Conservation (phyloP, 2,113 vertebrate species). For the Onychostoma macrolepis region DNA sequence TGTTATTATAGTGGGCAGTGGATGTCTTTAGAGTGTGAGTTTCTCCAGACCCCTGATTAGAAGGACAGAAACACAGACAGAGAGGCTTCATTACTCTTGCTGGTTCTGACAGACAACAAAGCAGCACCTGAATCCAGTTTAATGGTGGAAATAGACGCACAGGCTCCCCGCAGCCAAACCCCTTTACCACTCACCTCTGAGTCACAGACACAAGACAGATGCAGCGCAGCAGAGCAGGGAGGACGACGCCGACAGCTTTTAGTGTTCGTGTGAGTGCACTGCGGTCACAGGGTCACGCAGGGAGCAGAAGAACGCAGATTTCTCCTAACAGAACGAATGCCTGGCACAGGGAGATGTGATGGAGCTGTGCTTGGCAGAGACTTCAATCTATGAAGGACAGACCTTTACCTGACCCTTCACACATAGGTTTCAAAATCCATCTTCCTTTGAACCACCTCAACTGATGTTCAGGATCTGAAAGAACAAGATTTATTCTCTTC, state of each 20-base stretch:
- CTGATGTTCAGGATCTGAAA: background rate
- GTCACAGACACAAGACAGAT: slow-evolving; percentile 71
- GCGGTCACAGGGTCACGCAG: slow-evolving; percentile 64
- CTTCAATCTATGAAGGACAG: slow-evolving; percentile 1
- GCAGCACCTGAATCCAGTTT: slow-evolving; percentile 74
- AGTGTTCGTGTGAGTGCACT: slow-evolving; percentile 56
- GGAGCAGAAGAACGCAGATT: slow-evolving; percentile 64
- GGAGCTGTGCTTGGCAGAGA: slow-evolving; percentile 8
- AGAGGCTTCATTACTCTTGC: slow-evolving; percentile 68
- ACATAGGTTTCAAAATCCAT: slow-evolving; percentile 13
- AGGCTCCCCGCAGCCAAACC: slow-evolving; percentile 61
- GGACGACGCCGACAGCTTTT: slow-evolving; percentile 59
- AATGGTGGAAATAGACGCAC: slow-evolving; percentile 74
- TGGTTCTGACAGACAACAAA: slow-evolving; percentile 53
- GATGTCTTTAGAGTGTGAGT: slow-evolving; percentile 11
- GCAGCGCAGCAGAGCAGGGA: slow-evolving; percentile 61
- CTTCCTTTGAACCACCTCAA: background rate
- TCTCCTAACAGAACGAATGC: slow-evolving; percentile 46
- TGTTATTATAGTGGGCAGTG: background rate
- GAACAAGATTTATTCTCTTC: background rate
- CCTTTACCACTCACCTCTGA: slow-evolving; percentile 72
- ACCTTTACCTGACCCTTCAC: slow-evolving; percentile 31
- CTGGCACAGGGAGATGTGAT: slow-evolving; percentile 36
- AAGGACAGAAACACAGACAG: slow-evolving; percentile 62
- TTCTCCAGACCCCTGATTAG: slow-evolving; percentile 63